Conservation (phyloP, 1,140 invertebrate genomes). For the Papilio helenus region DNA sequence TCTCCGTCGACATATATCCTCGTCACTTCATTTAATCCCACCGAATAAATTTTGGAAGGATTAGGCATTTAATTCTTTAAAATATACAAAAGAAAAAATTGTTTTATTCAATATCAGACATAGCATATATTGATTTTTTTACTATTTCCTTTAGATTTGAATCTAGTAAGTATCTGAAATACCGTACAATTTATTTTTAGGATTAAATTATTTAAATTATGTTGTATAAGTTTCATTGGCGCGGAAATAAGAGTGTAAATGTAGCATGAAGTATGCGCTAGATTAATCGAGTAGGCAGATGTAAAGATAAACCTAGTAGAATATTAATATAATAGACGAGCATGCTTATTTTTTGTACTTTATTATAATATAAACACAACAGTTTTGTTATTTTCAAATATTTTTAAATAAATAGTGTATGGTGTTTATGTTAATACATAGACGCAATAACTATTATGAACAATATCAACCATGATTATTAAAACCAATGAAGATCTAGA, state of each 20-base stretch:
- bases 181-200: neutral
- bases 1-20: slow-evolving; percentile 23
- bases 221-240: neutral
- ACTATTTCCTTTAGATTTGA: neutral
- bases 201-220: neutral
- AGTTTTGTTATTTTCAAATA: neutral
- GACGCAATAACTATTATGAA: neutral
- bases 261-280: slow-evolving; percentile 6
- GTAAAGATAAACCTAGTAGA: slow-evolving; percentile 9
- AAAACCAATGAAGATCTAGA: neutral
- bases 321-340: slow-evolving; percentile 5
- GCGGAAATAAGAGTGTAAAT: neutral
- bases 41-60: neutral
- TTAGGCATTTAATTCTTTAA: neutral
- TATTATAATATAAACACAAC: neutral
- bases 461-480: neutral
- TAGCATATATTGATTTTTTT: neutral
- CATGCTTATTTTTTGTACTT: neutral
- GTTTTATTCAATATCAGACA: too few species aligned
- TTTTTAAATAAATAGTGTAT: neutral
- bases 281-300: slow-evolving; percentile 2
- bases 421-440: neutral
- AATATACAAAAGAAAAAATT: neutral
- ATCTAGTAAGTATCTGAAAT: neutral
- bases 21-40: slow-evolving; percentile 14